phyloP scores from a whole-genome alignment of 1,140 invertebrate genomes.

The Anagrus nilaparvatae region DNA sequence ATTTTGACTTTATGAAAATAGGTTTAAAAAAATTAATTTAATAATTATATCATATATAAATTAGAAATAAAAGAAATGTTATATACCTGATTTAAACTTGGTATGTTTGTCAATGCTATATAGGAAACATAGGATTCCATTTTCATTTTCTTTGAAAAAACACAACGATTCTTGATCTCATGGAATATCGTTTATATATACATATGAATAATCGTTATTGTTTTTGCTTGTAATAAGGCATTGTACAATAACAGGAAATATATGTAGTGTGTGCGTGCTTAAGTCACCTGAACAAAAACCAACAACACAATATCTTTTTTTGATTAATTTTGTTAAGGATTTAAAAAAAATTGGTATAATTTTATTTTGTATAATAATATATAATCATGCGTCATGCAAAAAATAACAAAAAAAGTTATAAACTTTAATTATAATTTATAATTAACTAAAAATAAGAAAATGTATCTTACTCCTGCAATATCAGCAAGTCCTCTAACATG shows the following conservation, averaged over 20 bases:
- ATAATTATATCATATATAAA: conserved; percentile 18
- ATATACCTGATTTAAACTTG: too few species aligned
- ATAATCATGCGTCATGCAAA: too few species aligned
- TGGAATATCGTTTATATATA: conserved; percentile 44
- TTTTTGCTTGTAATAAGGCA: too few species aligned
- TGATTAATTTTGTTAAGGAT: conserved; percentile 15
- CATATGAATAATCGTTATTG: conserved; percentile 15
- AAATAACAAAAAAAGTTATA: too few species aligned
- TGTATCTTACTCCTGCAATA: conserved; percentile 53
- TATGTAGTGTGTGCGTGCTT: conserved; percentile 44
- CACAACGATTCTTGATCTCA: conserved; percentile 46
- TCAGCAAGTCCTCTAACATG: conserved; percentile 80
- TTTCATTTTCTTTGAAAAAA: conserved; percentile 34
- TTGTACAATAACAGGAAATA: conserved; percentile 25
- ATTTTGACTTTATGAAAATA: background rate
- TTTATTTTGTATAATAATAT: too few species aligned
- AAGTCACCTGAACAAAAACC: conserved; percentile 46
- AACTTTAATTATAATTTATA: too few species aligned
- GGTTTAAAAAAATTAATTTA: background rate
- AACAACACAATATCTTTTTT: conserved; percentile 36
- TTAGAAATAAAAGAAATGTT: too few species aligned
- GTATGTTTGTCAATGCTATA: conserved; percentile 40
- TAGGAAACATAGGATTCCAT: conserved; percentile 38
- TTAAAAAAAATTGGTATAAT: conserved; percentile 11
- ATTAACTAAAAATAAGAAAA: conserved; percentile 3